A percentile compares a stretch with the other conserved stretches of the same genome.
Evolutionary conservation across 2,888 invertebrate genomes (phyloP).

Genomic region (Xylocampa areola): DNA sequence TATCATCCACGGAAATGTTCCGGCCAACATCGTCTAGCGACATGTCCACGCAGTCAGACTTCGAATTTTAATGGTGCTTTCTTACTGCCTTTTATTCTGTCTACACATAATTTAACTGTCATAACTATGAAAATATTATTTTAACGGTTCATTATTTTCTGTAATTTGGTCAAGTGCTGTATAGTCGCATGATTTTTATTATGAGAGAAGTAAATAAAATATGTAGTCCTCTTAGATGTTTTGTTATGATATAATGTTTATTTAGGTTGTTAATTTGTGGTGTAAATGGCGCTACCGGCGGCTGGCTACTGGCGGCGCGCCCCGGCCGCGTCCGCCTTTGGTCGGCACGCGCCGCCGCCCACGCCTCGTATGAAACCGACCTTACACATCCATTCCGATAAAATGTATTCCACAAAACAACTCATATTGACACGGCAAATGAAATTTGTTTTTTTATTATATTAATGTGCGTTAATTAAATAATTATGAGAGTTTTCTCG

Average conservation of each 20-base stretch:
- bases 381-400: slow-evolving; percentile 45
- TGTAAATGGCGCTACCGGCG: slow-evolving; percentile 66
- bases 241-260: slow-evolving; percentile 53
- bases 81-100: slow-evolving; percentile 75
- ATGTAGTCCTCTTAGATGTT: slow-evolving; percentile 55
- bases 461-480: slow-evolving; percentile 22
- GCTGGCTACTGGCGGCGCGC: slow-evolving; percentile 59
- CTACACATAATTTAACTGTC: slow-evolving; percentile 81
- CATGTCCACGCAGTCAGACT: slow-evolving; percentile 81
- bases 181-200: slow-evolving; percentile 53
- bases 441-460: slow-evolving; percentile 45
- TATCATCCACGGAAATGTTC: slow-evolving; percentile 62
- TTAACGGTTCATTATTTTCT: slow-evolving; percentile 59
- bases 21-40: slow-evolving; percentile 72
- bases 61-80: slow-evolving; percentile 83
- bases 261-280: slow-evolving; percentile 65
- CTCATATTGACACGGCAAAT: slow-evolving; percentile 46
- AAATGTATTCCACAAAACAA: slow-evolving; percentile 43
- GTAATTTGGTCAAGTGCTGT: slow-evolving; percentile 44
- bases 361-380: slow-evolving; percentile 36
- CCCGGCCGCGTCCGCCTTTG: slow-evolving; percentile 40
- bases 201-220: slow-evolving; percentile 42
- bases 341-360: slow-evolving; percentile 59
- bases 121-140: slow-evolving; percentile 77
- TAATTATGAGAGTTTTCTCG: slow-evolving; percentile 12